These are phyloP conservation scores for Pangasius djambal DNA, from an alignment of 2,797 vertebrate genomes.

Conservation along the genomic window DNA sequence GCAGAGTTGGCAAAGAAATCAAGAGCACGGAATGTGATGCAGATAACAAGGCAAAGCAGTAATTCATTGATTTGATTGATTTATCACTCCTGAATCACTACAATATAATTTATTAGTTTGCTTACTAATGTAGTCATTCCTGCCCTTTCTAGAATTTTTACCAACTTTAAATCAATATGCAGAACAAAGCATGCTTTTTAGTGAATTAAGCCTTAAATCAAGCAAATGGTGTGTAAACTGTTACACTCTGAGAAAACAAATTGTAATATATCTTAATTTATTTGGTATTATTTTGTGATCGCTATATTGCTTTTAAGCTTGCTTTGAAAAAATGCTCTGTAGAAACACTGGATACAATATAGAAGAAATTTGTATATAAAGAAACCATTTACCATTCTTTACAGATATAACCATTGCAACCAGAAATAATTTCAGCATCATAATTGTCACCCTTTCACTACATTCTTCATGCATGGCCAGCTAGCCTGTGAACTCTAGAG, in stretches of 20 bases:
- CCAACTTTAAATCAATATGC: not conserved
- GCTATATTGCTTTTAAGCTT: not conserved
- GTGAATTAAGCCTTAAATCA: not conserved
- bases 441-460: not conserved
- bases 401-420: not conserved
- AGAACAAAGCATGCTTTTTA: not conserved
- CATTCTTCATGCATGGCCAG: not conserved
- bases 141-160: not conserved
- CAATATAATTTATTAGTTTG: conserved; percentile 1
- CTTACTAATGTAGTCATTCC: not conserved
- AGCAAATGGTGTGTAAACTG: not conserved
- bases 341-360: not conserved
- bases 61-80: not conserved
- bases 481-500: not conserved
- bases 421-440: not conserved
- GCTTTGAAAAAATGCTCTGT: not conserved
- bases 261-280: not conserved
- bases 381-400: not conserved
- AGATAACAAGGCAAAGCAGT: not conserved
- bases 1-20: not conserved
- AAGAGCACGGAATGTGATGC: not conserved
- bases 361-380: not conserved
- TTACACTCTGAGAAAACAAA: not conserved
- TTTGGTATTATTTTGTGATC: not conserved
- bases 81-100: not conserved